phyloP scores from a whole-genome alignment of 2,113 vertebrate species.

The Mohoua ochrocephala region DNA sequence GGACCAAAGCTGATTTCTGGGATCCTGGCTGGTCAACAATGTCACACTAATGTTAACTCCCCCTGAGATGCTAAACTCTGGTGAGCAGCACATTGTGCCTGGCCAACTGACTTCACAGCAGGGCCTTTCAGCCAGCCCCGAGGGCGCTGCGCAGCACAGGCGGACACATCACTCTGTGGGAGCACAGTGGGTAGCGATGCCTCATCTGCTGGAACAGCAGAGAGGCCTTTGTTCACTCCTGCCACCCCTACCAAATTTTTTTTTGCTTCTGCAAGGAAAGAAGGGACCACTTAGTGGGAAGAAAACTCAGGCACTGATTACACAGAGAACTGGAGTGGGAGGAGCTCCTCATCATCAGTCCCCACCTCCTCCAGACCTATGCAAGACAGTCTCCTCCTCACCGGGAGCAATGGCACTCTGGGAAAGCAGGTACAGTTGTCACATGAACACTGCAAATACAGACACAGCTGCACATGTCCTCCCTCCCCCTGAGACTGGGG shows the following conservation, averaged over 20 bases:
- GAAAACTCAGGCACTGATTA: background rate
- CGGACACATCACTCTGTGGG: background rate
- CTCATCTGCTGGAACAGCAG: background rate
- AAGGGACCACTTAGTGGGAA: background rate
- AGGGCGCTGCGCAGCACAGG: background rate
- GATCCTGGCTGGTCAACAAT: background rate
- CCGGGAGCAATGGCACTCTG: rapidly evolving
- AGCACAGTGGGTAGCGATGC: rapidly evolving
- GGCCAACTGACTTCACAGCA: background rate
- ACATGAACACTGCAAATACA: background rate
- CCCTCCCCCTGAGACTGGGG: background rate
- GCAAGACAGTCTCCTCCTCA: background rate
- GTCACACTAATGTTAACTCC: background rate
- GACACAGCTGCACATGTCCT: background rate
- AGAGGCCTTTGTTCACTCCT: background rate
- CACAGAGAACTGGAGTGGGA: background rate
- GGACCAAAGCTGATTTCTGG: background rate
- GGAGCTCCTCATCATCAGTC: background rate
- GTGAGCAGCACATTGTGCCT: background rate
- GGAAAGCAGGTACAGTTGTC: background rate
- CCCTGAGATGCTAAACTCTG: background rate
- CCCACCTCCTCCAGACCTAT: background rate
- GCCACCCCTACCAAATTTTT: background rate
- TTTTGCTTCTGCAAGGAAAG: background rate
- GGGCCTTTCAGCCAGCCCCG: background rate